phyloP scores from a whole-genome alignment of 2,888 invertebrate species.

The Sisyra nigra region DNA sequence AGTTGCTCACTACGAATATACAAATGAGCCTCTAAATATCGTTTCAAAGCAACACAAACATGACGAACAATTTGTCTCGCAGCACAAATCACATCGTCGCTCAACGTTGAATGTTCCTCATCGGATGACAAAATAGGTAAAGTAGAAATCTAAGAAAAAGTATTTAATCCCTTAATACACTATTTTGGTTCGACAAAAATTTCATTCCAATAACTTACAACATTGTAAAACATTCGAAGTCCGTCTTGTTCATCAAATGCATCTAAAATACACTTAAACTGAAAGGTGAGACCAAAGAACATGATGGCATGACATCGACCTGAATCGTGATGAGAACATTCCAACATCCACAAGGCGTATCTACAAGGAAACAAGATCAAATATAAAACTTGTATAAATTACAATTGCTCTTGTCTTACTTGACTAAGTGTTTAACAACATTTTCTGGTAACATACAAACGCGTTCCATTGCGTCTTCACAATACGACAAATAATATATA shows the following conservation, averaged over 20 bases:
- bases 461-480: constrained; percentile 94
- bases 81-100: constrained; percentile 81
- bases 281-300: constrained; percentile 93
- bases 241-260: constrained; percentile 92
- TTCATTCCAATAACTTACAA: too few species aligned
- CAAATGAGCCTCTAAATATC: constrained; percentile 85
- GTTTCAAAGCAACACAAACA: constrained; percentile 75
- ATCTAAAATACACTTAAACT: constrained; percentile 82
- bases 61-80: constrained; percentile 82
- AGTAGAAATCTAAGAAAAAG: constrained; percentile 49
- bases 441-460: constrained; percentile 74
- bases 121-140: constrained; percentile 69
- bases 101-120: constrained; percentile 38
- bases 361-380: constrained; percentile 24
- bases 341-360: constrained; percentile 88
- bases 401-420: constrained; percentile 25
- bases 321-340: constrained; percentile 86
- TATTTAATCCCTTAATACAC: too few species aligned
- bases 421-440: constrained; percentile 61
- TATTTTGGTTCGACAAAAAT: too few species aligned
- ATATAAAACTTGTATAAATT: constrained; percentile 5
- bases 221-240: constrained; percentile 82
- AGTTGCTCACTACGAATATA: constrained; percentile 60
- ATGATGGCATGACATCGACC: constrained; percentile 96
- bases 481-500: constrained; percentile 90